Evolutionary conservation across 2,113 vertebrate genomes (phyloP).

Genomic region (Ctenodactylus gundi): DNA sequence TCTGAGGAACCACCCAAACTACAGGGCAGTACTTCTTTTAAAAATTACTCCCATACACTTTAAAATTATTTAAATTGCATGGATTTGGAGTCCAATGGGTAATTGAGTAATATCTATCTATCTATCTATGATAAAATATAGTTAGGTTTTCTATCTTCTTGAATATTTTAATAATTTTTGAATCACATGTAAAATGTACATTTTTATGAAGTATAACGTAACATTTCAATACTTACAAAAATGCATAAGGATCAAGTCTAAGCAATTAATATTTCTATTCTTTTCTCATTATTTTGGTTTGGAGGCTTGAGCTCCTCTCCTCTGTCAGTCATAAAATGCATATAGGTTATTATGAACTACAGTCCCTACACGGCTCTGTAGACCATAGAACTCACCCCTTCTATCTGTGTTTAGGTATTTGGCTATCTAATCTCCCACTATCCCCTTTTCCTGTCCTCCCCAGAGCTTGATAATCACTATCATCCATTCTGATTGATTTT

Average conservation of each 20-base stretch:
- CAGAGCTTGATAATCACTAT: background rate
- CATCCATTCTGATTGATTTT: background rate
- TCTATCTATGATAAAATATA: background rate
- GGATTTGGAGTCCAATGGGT: too few species aligned
- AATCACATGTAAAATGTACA: too few species aligned
- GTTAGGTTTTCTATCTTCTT: background rate
- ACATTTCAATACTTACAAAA: background rate
- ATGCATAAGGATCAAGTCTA: background rate
- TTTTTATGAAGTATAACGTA: background rate
- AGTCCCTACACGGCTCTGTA: background rate
- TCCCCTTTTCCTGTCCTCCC: background rate
- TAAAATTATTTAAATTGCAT: background rate
- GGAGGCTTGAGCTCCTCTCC: background rate
- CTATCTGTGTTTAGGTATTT: background rate
- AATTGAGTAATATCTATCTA: too few species aligned
- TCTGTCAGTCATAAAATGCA: background rate
- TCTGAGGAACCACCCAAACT: background rate
- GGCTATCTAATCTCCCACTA: too few species aligned
- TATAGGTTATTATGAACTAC: background rate
- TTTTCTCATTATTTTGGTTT: background rate
- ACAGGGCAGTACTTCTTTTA: background rate
- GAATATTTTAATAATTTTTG: background rate
- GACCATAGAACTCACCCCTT: background rate
- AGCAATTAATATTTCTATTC: background rate
- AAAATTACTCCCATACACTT: background rate